Base-by-base conservation (phyloP, 2,888 invertebrate genomes). In the Carterocephalus palaemon region DNA sequence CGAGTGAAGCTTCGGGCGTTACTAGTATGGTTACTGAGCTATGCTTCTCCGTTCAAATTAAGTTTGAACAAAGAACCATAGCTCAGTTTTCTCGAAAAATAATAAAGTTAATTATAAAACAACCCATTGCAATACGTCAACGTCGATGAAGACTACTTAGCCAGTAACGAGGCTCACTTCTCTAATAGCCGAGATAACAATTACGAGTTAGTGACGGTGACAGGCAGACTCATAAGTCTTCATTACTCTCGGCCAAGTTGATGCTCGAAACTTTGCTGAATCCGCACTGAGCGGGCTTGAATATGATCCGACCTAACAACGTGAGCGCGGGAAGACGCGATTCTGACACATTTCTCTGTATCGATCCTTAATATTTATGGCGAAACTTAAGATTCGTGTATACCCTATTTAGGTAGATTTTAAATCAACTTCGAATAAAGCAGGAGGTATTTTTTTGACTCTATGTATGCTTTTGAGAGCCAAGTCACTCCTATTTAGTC, bases 141-240 rank as follows among this genome's bases (percentile, higher is more conserved):
- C 47, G 54, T 56, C 54, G 39, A 50, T 52, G 43, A 39, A 28
- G 39, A 47, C 47, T 52, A 48, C 54, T 55, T 56, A 51, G 43
- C 38, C 37, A 46, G 46, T 49, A 55, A 54, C 52, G 54, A 53
- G 42, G 46, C 22, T 37, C 43, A 42, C 51, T 54, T 50, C 41
- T 36, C 52, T 59, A 69, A 71, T 75, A 69, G 68, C 64, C 49
- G 55, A 70, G 66, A 73, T 70, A 74, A 75, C 77, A 78, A 75
- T 76, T 77, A 68, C 59, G 52, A 60, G 67, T 65, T 60, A 58
- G n/a, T n/a, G 52, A 51, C 62, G 48, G 52, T 51, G 53, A 57
- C 74, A 64, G 63, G 59, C 64, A 74, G 77, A 72, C 75, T 69
- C 86, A 85, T 86, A 85, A 85, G 73, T 86, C 86, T 84, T 84